Evolutionary conservation across 2,888 invertebrate genomes (phyloP).

Genomic region (Eulithis testata): DNA sequence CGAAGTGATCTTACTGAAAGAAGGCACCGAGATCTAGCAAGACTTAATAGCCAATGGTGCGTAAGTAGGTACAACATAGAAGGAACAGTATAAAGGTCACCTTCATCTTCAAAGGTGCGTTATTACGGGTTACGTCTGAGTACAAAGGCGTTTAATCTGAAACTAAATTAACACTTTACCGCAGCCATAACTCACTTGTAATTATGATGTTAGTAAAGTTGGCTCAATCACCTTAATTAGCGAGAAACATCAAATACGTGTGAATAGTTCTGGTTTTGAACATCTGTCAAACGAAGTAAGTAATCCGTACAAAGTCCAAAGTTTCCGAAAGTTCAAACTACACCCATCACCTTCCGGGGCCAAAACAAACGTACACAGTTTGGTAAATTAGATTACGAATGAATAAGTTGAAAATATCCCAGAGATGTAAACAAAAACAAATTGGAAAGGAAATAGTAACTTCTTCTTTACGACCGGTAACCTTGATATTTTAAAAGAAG

Average conservation of each 20-base stretch:
- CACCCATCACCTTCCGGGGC: not conserved
- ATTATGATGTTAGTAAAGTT: slow-evolving; percentile 26
- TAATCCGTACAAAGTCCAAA: not conserved
- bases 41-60: no score
- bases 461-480: no score
- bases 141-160: slow-evolving; percentile 20
- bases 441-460: not conserved
- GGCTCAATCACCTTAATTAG: slow-evolving; percentile 39
- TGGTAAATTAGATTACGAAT: not conserved
- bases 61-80: not conserved
- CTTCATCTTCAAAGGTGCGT: not conserved
- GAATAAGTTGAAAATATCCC: no score
- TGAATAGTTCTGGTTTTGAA: slow-evolving; percentile 24
- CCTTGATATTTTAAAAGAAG: no score
- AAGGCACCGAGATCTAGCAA: no score
- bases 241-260: slow-evolving; percentile 36
- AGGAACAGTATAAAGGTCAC: not conserved
- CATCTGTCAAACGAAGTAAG: slow-evolving; percentile 10
- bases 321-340: slow-evolving; percentile 3
- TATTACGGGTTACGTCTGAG: not conserved
- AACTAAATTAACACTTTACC: slow-evolving; percentile 23
- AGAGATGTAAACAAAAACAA: not conserved
- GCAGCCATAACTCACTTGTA: slow-evolving; percentile 21
- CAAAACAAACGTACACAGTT: not conserved
- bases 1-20: no score